Conservation (phyloP, 1,140 invertebrate genomes). For the Zaprionus capensis region DNA sequence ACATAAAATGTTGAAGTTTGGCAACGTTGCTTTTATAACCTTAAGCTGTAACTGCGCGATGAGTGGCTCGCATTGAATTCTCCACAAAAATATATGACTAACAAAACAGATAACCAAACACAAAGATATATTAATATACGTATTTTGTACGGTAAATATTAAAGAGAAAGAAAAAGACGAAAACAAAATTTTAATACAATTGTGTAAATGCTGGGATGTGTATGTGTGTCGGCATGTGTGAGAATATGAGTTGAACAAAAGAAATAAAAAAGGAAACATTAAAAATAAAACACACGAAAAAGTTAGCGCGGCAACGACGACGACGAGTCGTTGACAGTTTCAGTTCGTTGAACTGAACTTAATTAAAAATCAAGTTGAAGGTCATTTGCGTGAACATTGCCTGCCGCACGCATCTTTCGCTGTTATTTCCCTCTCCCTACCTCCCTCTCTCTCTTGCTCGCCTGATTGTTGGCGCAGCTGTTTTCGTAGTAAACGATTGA, state of each 20-base stretch:
- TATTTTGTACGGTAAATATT: constrained; percentile 33
- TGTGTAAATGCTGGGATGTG: constrained; percentile 23
- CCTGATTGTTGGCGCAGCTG: constrained; percentile 25
- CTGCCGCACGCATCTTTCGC: constrained; percentile 3
- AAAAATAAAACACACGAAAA: constrained; percentile 51
- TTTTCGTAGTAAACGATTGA: constrained; percentile 37
- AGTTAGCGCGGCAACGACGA: constrained; percentile 2
- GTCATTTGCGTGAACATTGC: constrained; percentile 58
- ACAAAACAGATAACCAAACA: constrained; percentile 11
- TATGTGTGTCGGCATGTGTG: not conserved
- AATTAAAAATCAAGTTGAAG: constrained; percentile 83
- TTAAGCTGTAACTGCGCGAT: not conserved
- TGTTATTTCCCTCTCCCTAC: not conserved
- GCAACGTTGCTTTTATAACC: constrained; percentile 14
- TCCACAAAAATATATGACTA: not conserved
- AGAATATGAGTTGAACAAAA: constrained; percentile 11
- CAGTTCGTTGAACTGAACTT: constrained; percentile 79
- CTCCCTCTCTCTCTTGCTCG: not conserved
- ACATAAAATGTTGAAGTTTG: constrained; percentile 10
- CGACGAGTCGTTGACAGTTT: constrained; percentile 66
- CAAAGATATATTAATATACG: constrained; percentile 37
- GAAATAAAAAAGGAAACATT: constrained; percentile 50
- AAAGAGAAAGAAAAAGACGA: constrained; percentile 6
- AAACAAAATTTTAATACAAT: constrained; percentile 19
- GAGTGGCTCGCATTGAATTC: not conserved